Conservation (phyloP, 2,113 vertebrate species). For the Chrysemys picta region DNA sequence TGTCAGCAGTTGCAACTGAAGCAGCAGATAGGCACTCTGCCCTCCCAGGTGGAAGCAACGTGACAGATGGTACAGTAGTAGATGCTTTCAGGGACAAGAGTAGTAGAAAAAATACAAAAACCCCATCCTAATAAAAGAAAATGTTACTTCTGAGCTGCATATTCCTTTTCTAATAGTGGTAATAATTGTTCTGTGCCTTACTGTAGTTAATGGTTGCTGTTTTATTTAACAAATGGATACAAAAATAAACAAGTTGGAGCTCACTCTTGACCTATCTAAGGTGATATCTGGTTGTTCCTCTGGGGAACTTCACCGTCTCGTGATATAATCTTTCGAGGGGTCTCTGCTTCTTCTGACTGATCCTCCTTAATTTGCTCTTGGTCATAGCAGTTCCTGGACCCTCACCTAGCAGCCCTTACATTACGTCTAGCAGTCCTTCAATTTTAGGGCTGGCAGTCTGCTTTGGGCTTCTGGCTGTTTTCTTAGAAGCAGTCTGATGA, state of each 20-base stretch:
- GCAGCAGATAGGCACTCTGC: background rate
- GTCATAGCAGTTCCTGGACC: background rate
- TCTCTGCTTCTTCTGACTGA: background rate
- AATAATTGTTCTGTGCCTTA: background rate
- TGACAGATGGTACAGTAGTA: background rate
- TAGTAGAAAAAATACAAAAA: background rate
- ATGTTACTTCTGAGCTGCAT: background rate
- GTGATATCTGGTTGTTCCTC: slow-evolving; percentile 54
- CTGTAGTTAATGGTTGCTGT: slow-evolving; percentile 48
- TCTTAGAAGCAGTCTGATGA: background rate
- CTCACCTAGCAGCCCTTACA: too few relatives aligned
- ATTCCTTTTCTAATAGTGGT: background rate
- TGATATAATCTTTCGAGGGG: background rate
- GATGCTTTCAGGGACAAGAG: background rate
- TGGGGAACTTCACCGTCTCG: background rate
- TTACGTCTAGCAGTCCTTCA: background rate
- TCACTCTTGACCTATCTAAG: slow-evolving; percentile 63
- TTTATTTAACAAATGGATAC: slow-evolving; percentile 70
- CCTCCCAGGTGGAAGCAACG: background rate
- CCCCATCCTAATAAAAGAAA: background rate
- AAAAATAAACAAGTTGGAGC: slow-evolving; percentile 57
- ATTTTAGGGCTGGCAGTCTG: background rate
- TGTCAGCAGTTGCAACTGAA: background rate
- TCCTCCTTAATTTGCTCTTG: background rate
- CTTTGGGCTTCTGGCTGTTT: background rate